Conservation (phyloP, 2,797 vertebrate genomes). For the Oreochromis mossambicus region DNA sequence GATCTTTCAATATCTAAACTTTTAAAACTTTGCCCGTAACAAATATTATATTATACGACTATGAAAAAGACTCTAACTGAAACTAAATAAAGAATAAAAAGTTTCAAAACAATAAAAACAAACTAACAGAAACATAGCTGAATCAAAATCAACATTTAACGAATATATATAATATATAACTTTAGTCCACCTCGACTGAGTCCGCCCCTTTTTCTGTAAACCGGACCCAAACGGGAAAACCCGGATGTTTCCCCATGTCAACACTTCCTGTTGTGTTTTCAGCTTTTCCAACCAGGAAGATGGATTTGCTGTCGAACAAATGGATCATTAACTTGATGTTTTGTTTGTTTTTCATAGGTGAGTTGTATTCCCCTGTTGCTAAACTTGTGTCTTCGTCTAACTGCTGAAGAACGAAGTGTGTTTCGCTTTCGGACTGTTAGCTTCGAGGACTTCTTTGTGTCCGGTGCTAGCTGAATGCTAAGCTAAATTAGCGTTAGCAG, state of each 20-base stretch:
- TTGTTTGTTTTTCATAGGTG: conserved; percentile 56
- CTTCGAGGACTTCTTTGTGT: conserved; percentile 46
- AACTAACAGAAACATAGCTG: not conserved
- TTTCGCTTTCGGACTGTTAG: not conserved
- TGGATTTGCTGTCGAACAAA: conserved; percentile 63
- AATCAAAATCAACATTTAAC: not conserved
- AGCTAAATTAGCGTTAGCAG: conserved; percentile 36
- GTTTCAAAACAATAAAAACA: not conserved
- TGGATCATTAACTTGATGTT: conserved; percentile 41
- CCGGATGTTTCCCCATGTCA: conserved; percentile 46
- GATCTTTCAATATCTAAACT: not conserved
- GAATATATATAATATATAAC: not conserved
- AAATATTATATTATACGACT: not conserved
- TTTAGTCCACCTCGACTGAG: conserved; percentile 25
- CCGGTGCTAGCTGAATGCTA: conserved; percentile 50
- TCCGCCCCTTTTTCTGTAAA: not conserved
- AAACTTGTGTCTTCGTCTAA: rapidly evolving
- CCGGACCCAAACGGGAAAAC: conserved; percentile 47
- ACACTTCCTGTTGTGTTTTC: conserved; percentile 62
- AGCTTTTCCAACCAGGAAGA: conserved; percentile 75
- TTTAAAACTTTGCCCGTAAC: not conserved
- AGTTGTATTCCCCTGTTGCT: not conserved
- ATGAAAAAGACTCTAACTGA: not conserved
- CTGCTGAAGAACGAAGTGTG: not conserved
- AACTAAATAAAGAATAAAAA: not conserved